phyloP scores from a whole-genome alignment of 2,888 invertebrate genomes.

The Hemithea aestivaria region DNA sequence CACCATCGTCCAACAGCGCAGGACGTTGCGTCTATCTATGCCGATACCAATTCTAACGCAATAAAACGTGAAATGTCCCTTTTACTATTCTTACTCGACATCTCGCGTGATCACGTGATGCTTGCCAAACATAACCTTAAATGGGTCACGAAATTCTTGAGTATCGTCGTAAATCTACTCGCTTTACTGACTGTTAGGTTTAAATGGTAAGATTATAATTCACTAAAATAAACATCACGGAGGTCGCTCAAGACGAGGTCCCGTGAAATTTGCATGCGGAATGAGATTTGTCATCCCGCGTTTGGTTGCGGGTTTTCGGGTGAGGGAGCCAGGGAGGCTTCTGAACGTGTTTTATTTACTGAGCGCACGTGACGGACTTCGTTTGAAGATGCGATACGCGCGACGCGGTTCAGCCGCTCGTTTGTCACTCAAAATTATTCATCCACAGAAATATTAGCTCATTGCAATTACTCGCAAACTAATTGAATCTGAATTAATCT shows the following conservation, averaged over 20 bases:
- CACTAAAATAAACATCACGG: slow-evolving; percentile 40
- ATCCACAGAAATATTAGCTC: slow-evolving; percentile 40
- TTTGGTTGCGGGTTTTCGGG: slow-evolving; percentile 38
- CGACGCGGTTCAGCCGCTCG: slow-evolving; percentile 47
- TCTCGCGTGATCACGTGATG: slow-evolving; percentile 28
- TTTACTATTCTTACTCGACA: slow-evolving; percentile 41
- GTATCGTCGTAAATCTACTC: slow-evolving; percentile 26
- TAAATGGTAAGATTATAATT: slow-evolving; percentile 40
- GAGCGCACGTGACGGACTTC: slow-evolving; percentile 57
- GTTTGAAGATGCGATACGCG: slow-evolving; percentile 48
- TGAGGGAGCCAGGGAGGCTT: slow-evolving; percentile 31
- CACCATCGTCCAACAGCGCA: slow-evolving; percentile 33
- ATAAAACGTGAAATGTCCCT: slow-evolving; percentile 32
- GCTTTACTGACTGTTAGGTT: slow-evolving; percentile 34
- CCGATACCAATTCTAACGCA: slow-evolving; percentile 46
- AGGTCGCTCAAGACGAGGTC: slow-evolving; percentile 39
- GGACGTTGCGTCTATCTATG: slow-evolving; percentile 40
- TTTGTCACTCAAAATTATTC: slow-evolving; percentile 63
- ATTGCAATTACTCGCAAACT: slow-evolving; percentile 46
- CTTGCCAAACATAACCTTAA: slow-evolving; percentile 40
- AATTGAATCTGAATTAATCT: background rate
- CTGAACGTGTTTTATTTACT: slow-evolving; percentile 62
- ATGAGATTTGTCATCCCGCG: slow-evolving; percentile 60
- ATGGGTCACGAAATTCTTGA: slow-evolving; percentile 43
- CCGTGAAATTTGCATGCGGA: slow-evolving; percentile 58